Evolutionary conservation across 2,113 vertebrate genomes (phyloP).

Genomic region (Oncorhynchus gorbuscha): DNA sequence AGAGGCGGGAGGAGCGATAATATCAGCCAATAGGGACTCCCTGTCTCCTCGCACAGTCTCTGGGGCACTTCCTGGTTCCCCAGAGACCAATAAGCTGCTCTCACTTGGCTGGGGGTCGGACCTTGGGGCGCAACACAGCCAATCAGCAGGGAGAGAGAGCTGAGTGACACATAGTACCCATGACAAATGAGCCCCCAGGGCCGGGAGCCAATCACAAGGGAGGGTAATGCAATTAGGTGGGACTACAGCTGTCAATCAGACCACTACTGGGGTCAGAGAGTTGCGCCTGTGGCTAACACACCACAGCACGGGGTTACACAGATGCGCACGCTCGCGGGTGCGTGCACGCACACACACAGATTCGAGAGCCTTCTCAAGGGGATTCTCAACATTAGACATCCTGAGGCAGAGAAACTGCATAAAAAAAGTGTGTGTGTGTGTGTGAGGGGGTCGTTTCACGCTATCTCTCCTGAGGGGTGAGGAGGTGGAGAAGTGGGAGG

Average conservation of each 20-base stretch:
- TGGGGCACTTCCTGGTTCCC: conserved; percentile 65
- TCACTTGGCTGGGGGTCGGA: conserved; percentile 61
- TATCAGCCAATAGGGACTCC: conserved; percentile 66
- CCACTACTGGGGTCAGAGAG: conserved; percentile 63
- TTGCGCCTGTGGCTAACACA: conserved; percentile 61
- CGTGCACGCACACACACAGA: conserved; percentile 23
- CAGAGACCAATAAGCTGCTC: conserved; percentile 70
- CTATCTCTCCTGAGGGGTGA: conserved; percentile 34
- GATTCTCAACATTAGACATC: not conserved
- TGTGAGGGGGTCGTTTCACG: conserved; percentile 21
- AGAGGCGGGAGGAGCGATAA: conserved; percentile 62
- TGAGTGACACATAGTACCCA: conserved; percentile 74
- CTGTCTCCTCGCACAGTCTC: conserved; percentile 63
- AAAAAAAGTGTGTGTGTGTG: not conserved
- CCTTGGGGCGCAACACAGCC: conserved; percentile 62
- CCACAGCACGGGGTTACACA: conserved; percentile 49
- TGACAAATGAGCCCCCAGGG: conserved; percentile 77
- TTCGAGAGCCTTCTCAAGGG: not conserved
- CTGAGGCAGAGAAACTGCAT: conserved; percentile 1
- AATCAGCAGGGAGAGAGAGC: conserved; percentile 63
- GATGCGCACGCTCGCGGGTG: conserved; percentile 10
- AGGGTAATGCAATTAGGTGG: conserved; percentile 80
- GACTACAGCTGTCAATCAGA: conserved; percentile 76
- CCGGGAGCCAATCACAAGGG: conserved; percentile 71
- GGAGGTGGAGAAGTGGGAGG: conserved; percentile 2